Base-by-base conservation (phyloP, 2,888 invertebrate species). In the Eudemis profundana region DNA sequence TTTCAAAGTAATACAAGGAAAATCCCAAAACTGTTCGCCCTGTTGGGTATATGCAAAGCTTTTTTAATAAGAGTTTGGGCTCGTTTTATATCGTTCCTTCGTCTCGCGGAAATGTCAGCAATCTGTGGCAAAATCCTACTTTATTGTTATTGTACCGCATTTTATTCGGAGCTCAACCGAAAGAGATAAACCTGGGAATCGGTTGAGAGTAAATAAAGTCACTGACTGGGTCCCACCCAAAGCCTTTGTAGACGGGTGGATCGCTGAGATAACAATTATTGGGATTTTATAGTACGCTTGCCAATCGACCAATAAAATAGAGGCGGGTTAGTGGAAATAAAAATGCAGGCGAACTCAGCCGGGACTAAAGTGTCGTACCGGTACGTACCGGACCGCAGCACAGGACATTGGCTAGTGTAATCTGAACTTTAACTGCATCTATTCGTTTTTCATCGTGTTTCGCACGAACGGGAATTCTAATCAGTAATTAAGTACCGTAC, bases 91-190 rank as follows among this genome's bases (percentile, higher is more conserved):
- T 74, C 80, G 80, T 79, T 79, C 82, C 83, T 83, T 76, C 82
- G 83, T 84, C 84, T 84, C 82, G 76, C 77, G 84, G 86, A 87
- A 88, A 89, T 88, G 88, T 89, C 89, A 86, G 89, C 87, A 85
- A 88, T 88, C 85, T 86, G 82, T 78, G 82, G 79, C 80, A 74
- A 87, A 89, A 89, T 87, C 86, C 89, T 84, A 81, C 84, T 90
- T 89, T 89, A 89, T 85, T 88, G 87, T 89, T 89, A 89, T 86
- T 86, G 87, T 86, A 78, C 84, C 84, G 83, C 87, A 84, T 87
- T 72, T 87, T 87, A 87, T 88, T 83, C 79, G 82, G 76, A 81
- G 82, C 84, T 84, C 83, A 77, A 78, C 76, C 72, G 76, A 79
- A 83, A 82, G 79, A 84, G 79, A 84, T 85, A 87, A 87, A 89